These are phyloP conservation scores for Pteromalus puparum DNA, from an alignment of 1,140 invertebrate species.

Conservation along the genomic window DNA sequence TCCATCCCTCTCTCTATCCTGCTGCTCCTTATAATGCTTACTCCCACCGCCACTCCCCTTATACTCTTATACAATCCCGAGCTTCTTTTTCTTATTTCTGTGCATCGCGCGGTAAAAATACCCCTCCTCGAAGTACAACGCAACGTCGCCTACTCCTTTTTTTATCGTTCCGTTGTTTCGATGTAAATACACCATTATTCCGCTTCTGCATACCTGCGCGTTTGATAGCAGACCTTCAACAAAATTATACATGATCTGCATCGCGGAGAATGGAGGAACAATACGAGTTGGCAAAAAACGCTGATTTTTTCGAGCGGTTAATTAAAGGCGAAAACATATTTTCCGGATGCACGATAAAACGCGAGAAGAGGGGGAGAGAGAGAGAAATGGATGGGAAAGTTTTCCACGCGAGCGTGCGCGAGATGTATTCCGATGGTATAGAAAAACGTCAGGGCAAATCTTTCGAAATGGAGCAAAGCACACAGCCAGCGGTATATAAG, in stretches of 20 bases:
- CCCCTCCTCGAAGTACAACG: not conserved
- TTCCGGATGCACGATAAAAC: not conserved
- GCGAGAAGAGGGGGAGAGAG: not conserved
- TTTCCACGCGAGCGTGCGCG: constrained; percentile 17
- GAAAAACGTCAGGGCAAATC: constrained; percentile 45
- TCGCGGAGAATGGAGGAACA: not conserved
- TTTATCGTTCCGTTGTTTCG: not conserved
- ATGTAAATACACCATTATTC: not conserved
- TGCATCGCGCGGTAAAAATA: not conserved
- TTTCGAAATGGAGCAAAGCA: constrained; percentile 37
- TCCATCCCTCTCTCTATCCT: constrained; percentile 53
- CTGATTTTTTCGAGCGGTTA: not conserved
- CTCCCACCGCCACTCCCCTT: constrained; percentile 4
- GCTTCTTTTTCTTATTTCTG: not conserved
- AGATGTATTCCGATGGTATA: constrained; percentile 36
- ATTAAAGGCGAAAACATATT: constrained; percentile 12
- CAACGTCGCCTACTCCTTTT: not conserved
- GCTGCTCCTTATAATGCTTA: constrained; percentile 25
- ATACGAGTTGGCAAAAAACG: not conserved
- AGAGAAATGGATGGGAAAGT: constrained; percentile 9
- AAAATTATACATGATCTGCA: not conserved
- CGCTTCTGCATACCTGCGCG: not conserved
- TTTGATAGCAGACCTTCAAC: not conserved
- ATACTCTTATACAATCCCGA: constrained; percentile 28
- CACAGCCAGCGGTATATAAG: not conserved